Evolutionary conservation across 2,113 vertebrate genomes (phyloP).

Genomic region (Tylochromis polylepis): DNA sequence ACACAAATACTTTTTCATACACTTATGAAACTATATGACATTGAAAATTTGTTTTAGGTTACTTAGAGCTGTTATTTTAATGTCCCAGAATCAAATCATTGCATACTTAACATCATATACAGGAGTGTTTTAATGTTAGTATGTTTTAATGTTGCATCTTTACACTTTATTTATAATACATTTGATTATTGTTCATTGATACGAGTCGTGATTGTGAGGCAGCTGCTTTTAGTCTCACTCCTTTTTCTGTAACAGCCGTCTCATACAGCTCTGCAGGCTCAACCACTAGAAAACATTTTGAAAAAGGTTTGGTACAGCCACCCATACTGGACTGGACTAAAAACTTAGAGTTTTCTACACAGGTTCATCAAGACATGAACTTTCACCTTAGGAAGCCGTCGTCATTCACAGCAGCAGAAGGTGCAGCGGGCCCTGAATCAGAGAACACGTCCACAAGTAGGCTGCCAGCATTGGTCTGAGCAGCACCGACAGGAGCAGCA

Average conservation of each 20-base stretch:
- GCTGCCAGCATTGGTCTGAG: conserved; percentile 71
- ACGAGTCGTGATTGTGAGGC: neutral
- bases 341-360: neutral
- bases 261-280: neutral
- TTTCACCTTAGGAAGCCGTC: conserved; percentile 89
- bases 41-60: neutral
- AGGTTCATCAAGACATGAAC: neutral
- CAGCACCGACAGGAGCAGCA: conserved; percentile 61
- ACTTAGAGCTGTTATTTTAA: neutral
- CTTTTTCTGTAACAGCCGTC: neutral
- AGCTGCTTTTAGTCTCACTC: neutral
- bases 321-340: conserved; percentile 15
- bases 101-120: too few relatives aligned
- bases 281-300: too few relatives aligned
- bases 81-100: neutral
- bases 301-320: neutral
- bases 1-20: neutral
- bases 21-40: neutral
- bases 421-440: conserved; percentile 71
- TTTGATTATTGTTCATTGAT: too few relatives aligned
- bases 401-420: conserved; percentile 77
- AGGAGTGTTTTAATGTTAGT: neutral
- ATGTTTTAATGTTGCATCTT: neutral
- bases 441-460: conserved; percentile 90
- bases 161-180: too few relatives aligned